A percentile compares a stretch with the other conserved stretches of the same genome.
phyloP scores from a whole-genome alignment of 2,888 invertebrate species.

The Andrena minutula region DNA sequence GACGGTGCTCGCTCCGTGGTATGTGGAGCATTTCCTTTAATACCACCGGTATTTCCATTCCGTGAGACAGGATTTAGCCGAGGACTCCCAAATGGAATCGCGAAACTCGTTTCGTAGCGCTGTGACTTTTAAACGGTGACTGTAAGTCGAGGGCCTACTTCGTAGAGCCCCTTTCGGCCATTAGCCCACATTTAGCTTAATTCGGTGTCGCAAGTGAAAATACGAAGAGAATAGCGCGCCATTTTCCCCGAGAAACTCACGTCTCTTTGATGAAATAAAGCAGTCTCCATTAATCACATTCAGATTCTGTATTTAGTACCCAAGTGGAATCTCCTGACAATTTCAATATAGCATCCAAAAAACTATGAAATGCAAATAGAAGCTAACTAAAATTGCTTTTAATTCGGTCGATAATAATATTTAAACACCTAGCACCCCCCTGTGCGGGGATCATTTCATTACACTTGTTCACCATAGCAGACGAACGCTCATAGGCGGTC shows the following conservation, averaged over 20 bases:
- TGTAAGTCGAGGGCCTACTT: constrained; percentile 67
- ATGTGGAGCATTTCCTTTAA: constrained; percentile 55
- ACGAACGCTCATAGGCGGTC: too few relatives aligned
- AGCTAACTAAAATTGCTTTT: too few relatives aligned
- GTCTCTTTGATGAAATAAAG: not conserved
- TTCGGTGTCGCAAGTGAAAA: constrained; percentile 55
- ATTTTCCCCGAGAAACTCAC: not conserved
- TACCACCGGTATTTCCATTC: constrained; percentile 41
- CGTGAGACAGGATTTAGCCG: constrained; percentile 18
- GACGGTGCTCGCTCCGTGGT: constrained; percentile 17
- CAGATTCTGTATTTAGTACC: too few relatives aligned
- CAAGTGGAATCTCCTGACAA: too few relatives aligned
- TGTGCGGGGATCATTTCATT: too few relatives aligned
- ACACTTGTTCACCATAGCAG: too few relatives aligned
- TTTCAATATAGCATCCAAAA: too few relatives aligned
- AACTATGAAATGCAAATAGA: too few relatives aligned
- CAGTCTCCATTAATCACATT: too few relatives aligned
- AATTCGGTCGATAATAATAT: too few relatives aligned
- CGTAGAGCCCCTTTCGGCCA: constrained; percentile 67
- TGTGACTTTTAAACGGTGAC: constrained; percentile 38
- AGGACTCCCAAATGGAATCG: constrained; percentile 34
- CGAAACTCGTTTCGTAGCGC: constrained; percentile 39
- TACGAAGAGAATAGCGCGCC: not conserved
- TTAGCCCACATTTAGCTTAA: constrained; percentile 74
- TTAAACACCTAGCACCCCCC: too few relatives aligned